Base-by-base conservation (phyloP, 2,113 vertebrate species). In the Tangachromis dhanisi region DNA sequence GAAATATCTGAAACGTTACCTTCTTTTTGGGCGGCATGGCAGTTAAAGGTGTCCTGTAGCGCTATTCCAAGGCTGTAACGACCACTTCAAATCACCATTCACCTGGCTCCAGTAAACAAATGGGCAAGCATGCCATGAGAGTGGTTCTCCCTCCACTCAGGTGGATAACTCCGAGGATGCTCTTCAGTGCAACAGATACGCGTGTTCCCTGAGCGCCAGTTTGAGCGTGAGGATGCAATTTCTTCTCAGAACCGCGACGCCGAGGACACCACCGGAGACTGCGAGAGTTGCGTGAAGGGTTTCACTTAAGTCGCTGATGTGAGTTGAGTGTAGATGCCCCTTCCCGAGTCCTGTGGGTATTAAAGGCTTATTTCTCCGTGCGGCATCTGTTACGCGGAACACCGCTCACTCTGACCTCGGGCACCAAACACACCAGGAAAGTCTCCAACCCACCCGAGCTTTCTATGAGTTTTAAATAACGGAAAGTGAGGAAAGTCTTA, bases 21-120 rank as follows among this genome's bases (percentile, higher is more conserved):
- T 96, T 97, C 94, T 97, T 97, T 93, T 97, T 96, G 83, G 96
- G 96, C n/a, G 96, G 96, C 96, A 97, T 97, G 89, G 59, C 81
- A 87, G 83, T 78, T 79, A 47, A 38, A 84, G 42, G 38, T 54
- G 21, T 84, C 82, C 86, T 5, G 66, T 35, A 11, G 81, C 59
- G 76, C 89, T 90, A 85, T 87, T 81, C 93, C 92, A 84, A 86
- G 83, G 81, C 47, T 92, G 80, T 49, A 51, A 54, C 8, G 35
- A 16, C 47, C 81, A 24, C 84, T 63, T 66, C 6, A 81, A 61
- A 33, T 92, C 83, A 90, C 24, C 38, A 80, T 66, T 94, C 90
- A 90, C 90, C 85, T 91, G 89, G 86, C 76, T 78, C 54, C 86
- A 42, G 82, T 51, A 42, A 80, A 42, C 35, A 38, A 68, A 59